Evolutionary conservation across 2,888 invertebrate genomes (phyloP), one percentile per base, ranked within the genome.

Genomic region (Baccha elongata): DNA sequence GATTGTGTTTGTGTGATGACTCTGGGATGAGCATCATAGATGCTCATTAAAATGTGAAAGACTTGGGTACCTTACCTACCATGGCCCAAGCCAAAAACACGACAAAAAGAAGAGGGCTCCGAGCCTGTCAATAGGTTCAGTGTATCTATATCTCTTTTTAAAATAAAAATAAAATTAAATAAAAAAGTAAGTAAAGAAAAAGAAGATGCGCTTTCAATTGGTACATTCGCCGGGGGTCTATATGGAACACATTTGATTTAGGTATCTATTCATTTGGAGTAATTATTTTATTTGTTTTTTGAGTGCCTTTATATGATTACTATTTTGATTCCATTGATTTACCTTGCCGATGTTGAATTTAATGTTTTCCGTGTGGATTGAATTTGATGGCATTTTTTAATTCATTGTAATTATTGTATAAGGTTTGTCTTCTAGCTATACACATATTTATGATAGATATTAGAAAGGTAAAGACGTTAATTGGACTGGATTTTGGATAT

Each of bases 41-140:
- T 44, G 50, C 53, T 80, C 80, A 74, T 80, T 79, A 79, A 62
- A n/a, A 68, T 68, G 73, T 48, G 53, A 68, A 52, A 73, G 73
- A 73, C n/a, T n/a, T n/a, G n/a, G n/a, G 58, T 50, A 26, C 1
- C 32, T 17, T 53, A 53, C 35, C 35, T 76, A 29, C 52, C 17
- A 42, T 60, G 58, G 67, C 58, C 23, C 10, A 44, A 69, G 69
- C 44, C 35, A 62, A 48, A 52, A 50, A 19, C 64, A 67, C 68
- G 73, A 62, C 17, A 8, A 13, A 26, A 53, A 19, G 26, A 1
- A 26, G 32, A 35, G 29, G 37, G 48, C n/a, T 26, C n/a, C n/a
- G 4, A 15, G 13, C n/a, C 29, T 32, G 7, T 32, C 29, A 7
- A 32, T 1, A 32, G 7, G 8, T 8, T 8, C 29, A 32, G 8